A percentile compares a stretch with the other conserved stretches of the same genome.
These are phyloP conservation scores for Lophochroa leadbeateri DNA, from an alignment of 2,113 vertebrate genomes.

Conservation along the genomic window DNA sequence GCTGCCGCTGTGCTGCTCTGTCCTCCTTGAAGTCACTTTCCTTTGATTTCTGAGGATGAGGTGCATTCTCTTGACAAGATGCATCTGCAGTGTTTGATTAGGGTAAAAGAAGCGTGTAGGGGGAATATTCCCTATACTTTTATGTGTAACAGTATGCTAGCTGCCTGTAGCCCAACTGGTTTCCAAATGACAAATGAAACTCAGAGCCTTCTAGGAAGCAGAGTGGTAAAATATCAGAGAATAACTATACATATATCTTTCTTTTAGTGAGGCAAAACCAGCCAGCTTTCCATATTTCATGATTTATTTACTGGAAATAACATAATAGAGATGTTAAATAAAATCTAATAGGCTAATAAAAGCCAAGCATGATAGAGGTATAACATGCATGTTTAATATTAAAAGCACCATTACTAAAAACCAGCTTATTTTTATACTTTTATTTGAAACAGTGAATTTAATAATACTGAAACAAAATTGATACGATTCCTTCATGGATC, in stretches of 20 bases:
- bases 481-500: neutral
- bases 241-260: neutral
- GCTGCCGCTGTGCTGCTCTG: constrained; percentile 37
- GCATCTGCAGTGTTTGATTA: constrained; percentile 62
- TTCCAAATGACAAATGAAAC: constrained; percentile 30
- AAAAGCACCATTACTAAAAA: constrained; percentile 2
- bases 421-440: neutral
- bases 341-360: constrained; percentile 18
- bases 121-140: neutral
- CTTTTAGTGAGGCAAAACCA: neutral
- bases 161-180: constrained; percentile 5
- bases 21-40: constrained; percentile 61
- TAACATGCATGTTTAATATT: neutral
- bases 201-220: constrained; percentile 10
- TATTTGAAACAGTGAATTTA: neutral
- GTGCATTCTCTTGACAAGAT: constrained; percentile 63
- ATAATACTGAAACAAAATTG: neutral
- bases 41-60: constrained; percentile 60
- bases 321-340: neutral
- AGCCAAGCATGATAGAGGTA: neutral
- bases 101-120: neutral
- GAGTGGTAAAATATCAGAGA: neutral
- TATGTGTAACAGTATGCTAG: neutral
- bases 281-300: neutral
- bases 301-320: constrained; percentile 2